Evolutionary conservation across 2,113 vertebrate genomes (phyloP).

Genomic region (Amphilophus citrinellus): DNA sequence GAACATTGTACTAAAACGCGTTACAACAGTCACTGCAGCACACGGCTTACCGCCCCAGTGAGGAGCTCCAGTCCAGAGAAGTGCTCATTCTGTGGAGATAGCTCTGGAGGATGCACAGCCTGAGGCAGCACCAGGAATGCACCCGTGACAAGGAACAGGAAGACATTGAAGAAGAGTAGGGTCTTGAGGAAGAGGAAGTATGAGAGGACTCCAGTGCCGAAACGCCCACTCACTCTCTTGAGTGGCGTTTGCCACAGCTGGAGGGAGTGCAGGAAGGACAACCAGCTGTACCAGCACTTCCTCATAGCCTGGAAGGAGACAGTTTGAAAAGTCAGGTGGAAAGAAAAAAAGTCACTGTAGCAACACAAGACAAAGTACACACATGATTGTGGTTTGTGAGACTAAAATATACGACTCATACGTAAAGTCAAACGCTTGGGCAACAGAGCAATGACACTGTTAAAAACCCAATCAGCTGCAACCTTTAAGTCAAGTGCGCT

Average conservation of each 20-base stretch:
- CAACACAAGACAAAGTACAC: background rate
- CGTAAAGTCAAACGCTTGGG: background rate
- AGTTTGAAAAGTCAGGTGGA: background rate
- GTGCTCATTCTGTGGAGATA: rapidly evolving
- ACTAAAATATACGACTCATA: background rate
- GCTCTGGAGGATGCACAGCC: constrained; percentile 75
- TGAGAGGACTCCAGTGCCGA: constrained; percentile 92
- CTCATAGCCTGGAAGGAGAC: constrained; percentile 77
- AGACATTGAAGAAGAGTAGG: constrained; percentile 86
- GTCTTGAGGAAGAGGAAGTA: constrained; percentile 95
- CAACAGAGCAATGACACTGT: constrained; percentile 11
- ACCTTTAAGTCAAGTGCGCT: background rate
- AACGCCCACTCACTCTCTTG: constrained; percentile 90
- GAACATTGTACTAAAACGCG: background rate
- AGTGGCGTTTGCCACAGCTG: constrained; percentile 88
- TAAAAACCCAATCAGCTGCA: background rate
- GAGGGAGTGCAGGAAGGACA: constrained; percentile 78
- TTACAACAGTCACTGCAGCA: background rate
- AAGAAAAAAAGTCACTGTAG: background rate
- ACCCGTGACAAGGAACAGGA: constrained; percentile 83
- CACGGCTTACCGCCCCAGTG: constrained; percentile 87
- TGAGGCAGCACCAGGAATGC: constrained; percentile 85
- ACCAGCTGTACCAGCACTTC: constrained; percentile 83
- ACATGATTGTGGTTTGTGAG: background rate
- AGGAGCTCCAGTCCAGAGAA: constrained; percentile 89